Evolutionary conservation across 2,113 vertebrate genomes (phyloP), one percentile per base, ranked within the genome.

Genomic region (Xenopus laevis): DNA sequence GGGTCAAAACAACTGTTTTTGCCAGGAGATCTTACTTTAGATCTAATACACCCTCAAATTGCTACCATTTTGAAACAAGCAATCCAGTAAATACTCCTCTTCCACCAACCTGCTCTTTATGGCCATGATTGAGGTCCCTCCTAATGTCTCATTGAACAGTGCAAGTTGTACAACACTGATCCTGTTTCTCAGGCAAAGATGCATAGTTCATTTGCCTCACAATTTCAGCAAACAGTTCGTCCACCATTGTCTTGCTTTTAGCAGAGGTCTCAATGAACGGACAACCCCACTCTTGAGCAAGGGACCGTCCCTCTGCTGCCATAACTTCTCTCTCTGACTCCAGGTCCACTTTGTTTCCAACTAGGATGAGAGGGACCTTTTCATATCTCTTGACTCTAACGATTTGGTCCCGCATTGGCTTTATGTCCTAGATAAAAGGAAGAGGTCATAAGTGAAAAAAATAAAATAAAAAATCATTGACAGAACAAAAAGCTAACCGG

Each of bases 141-240:
- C 81, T 82, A 86, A 79, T 85, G 82, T 88, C 82, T 98, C 96
- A 99, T 93, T 99, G 97, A 79, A 99, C 90, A 84, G 96, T 91
- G 71, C 96, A 99, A 83, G 97, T 96, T 78, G 97, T 98, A 92
- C 97, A 99, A 87, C 97, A 98, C 78, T 98, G 97, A 83, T 99
- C 97, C 86, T 99, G 96, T 85, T 99, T 98, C 79, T 98, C 96
- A 3, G 97, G 96, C 87, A 98, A 92, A 12, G 96, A 93, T 79
- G 96, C 95, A 89, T 98, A 99, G 92, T 98, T 99, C 97, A 99
- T 99, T 94, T 99, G 96, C 84, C 97, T 92, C 82, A 99, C 97
- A 62, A 99, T 98, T 89, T 99, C 97, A 17, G 97, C 97, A 74
- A 99, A 99, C 86, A 99, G 93, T 95, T 99, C 97, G 78, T 99